phyloP scores from a whole-genome alignment of 2,888 invertebrate species.

The Lysandra bellargus region DNA sequence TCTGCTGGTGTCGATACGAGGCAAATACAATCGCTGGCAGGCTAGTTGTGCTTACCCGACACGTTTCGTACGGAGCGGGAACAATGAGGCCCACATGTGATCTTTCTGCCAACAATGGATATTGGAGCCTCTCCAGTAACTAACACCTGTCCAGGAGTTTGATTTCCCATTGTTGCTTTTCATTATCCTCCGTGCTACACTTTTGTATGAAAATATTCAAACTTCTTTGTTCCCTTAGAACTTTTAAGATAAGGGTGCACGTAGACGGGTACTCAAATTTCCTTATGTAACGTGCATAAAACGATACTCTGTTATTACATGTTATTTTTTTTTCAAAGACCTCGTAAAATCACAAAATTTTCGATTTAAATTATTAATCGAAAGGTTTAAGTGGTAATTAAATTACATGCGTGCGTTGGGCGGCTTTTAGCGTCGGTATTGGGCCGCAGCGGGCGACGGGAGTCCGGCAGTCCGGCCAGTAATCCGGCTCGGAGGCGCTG shows the following conservation, averaged over 20 bases:
- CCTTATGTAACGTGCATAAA: neutral
- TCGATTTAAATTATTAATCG: neutral
- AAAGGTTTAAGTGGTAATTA: constrained; percentile 30
- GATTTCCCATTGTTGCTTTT: constrained; percentile 24
- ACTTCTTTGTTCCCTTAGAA: constrained; percentile 2
- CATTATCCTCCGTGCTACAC: constrained; percentile 4
- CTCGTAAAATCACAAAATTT: neutral
- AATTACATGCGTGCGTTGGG: constrained; percentile 55
- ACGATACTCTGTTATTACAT: too few relatives aligned
- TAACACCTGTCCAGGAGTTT: constrained; percentile 27
- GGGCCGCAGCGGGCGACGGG: constrained; percentile 72
- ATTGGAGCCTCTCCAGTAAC: constrained; percentile 51
- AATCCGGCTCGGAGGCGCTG: constrained; percentile 75
- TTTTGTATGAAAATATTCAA: constrained; percentile 14
- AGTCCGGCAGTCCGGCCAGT: constrained; percentile 47
- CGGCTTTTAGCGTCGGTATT: constrained; percentile 68
- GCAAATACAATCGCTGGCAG: constrained; percentile 20
- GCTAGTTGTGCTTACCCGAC: constrained; percentile 60
- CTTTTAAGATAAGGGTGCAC: neutral
- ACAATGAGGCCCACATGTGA: constrained; percentile 69
- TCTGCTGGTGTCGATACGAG: constrained; percentile 55
- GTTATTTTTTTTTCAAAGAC: too few relatives aligned
- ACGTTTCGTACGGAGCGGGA: constrained; percentile 59
- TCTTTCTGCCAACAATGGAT: constrained; percentile 59
- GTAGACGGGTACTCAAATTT: neutral